phyloP scores from a whole-genome alignment of 2,888 invertebrate genomes.

The Drosophila imparisetae region DNA sequence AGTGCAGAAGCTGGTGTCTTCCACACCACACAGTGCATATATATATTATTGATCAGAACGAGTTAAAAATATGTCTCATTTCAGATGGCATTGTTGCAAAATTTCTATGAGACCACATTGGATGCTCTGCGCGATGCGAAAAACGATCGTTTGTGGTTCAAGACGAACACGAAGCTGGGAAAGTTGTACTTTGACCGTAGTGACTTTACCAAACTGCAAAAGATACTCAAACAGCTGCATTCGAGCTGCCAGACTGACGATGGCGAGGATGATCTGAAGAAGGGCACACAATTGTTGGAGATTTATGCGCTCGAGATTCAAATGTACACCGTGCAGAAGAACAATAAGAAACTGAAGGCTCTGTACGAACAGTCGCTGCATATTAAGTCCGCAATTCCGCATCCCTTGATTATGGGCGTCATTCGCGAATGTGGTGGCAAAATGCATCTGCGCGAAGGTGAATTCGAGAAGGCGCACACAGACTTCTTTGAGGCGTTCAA shows the following conservation, averaged over 20 bases:
- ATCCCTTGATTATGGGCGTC: slow-evolving; percentile 99
- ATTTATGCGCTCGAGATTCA: slow-evolving; percentile 99
- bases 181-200: slow-evolving; percentile 98
- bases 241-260: slow-evolving; percentile 99
- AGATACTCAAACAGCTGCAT: slow-evolving; percentile 98
- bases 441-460: slow-evolving; percentile 99
- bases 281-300: slow-evolving; percentile 98
- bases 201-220: slow-evolving; percentile 96
- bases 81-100: slow-evolving; percentile 98
- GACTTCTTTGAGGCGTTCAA: slow-evolving; percentile 99
- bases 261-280: slow-evolving; percentile 98
- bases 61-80: not conserved
- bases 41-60: not conserved
- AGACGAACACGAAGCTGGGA: slow-evolving; percentile 99
- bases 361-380: slow-evolving; percentile 99
- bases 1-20: not conserved
- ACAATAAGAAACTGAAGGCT: slow-evolving; percentile 98
- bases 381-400: slow-evolving; percentile 99
- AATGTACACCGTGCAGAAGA: slow-evolving; percentile 99
- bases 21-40: not conserved
- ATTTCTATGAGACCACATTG: slow-evolving; percentile 98
- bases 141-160: slow-evolving; percentile 99
- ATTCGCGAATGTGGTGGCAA: slow-evolving; percentile 99
- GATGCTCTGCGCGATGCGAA: slow-evolving; percentile 98
- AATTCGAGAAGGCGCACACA: slow-evolving; percentile 99